Percentiles rank a stretch among this genome's conserved stretches.
phyloP scores from a whole-genome alignment of 2,797 vertebrate genomes.

The Myioborus miniatus region DNA sequence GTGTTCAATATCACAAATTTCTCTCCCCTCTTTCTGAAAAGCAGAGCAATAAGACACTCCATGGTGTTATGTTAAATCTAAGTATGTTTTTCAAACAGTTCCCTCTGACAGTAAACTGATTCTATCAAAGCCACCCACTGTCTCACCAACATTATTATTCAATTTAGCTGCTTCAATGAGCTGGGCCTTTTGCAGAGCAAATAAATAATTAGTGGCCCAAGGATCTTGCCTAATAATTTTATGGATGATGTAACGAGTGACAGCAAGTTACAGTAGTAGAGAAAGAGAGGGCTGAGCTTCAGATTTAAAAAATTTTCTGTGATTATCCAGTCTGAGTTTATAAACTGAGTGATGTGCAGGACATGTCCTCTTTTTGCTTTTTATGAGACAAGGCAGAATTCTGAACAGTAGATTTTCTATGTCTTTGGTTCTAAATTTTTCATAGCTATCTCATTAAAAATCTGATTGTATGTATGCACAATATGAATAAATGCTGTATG shows the following conservation, averaged over 20 bases:
- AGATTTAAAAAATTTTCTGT: background rate
- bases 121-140: background rate
- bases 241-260: background rate
- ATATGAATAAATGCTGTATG: background rate
- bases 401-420: background rate
- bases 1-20: background rate
- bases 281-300: background rate
- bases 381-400: background rate
- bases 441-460: background rate
- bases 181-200: background rate
- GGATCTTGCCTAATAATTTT: background rate
- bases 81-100: background rate
- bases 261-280: background rate
- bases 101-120: background rate
- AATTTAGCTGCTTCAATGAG: background rate
- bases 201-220: background rate
- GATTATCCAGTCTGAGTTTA: background rate
- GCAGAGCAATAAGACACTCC: background rate
- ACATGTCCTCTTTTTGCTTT: background rate
- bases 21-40: background rate
- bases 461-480: background rate
- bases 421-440: background rate
- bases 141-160: background rate
- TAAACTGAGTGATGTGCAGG: background rate
- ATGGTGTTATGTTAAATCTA: background rate